These are phyloP conservation scores for Meloidogyne chitwoodi DNA, from an alignment of 1,140 invertebrate species.

Conservation along the genomic window DNA sequence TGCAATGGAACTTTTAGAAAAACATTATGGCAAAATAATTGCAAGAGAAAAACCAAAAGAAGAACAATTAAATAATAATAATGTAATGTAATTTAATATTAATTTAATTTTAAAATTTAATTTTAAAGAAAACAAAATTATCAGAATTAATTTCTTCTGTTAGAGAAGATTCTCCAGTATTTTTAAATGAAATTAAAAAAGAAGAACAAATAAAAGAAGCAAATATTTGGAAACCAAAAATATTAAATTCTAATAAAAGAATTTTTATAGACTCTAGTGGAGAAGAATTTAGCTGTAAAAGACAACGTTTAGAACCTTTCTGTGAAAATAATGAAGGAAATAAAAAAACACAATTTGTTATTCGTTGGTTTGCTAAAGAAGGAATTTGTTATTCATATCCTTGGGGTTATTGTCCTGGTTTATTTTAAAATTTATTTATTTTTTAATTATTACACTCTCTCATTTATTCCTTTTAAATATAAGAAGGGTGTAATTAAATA, in stretches of 20 bases:
- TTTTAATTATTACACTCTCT: too few species aligned
- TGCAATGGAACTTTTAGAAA: slow-evolving; percentile 15
- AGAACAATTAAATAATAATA: background rate
- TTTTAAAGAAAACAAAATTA: background rate
- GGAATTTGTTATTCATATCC: slow-evolving; percentile 32
- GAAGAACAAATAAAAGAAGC: background rate
- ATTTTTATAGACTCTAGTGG: slow-evolving; percentile 1
- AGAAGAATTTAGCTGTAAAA: slow-evolving; percentile 21
- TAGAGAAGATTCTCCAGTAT: background rate
- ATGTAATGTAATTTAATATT: background rate
- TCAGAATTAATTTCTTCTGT: background rate
- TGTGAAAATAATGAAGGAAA: slow-evolving; percentile 22
- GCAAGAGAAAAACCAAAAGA: background rate
- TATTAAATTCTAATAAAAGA: background rate
- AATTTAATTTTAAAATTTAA: background rate
- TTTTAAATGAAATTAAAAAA: background rate
- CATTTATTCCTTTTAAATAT: too few species aligned
- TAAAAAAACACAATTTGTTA: slow-evolving; percentile 28
- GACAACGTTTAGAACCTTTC: slow-evolving; percentile 14
- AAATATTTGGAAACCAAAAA: background rate
- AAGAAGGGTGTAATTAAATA: too few species aligned
- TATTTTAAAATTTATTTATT: background rate
- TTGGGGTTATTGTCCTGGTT: slow-evolving; percentile 31
- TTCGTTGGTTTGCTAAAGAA: slow-evolving; percentile 33
- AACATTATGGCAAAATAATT: slow-evolving; percentile 11